phyloP scores from a whole-genome alignment of 2,113 vertebrate species.

The Anarhynchus alexandrinus region DNA sequence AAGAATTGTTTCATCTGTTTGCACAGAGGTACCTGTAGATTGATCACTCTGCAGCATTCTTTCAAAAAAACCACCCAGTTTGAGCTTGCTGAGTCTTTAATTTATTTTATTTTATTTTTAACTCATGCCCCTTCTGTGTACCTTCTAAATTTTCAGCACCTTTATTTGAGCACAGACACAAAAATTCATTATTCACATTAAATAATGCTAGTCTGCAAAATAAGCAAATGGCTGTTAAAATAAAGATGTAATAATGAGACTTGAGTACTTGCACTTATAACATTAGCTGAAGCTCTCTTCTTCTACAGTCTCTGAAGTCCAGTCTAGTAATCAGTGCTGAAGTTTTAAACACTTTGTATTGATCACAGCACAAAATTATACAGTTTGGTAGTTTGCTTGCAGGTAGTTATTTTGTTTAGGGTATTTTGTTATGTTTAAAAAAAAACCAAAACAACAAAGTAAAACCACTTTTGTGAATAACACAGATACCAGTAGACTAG shows the following conservation, averaged over 20 bases:
- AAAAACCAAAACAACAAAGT: rapidly evolving
- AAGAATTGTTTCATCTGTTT: background rate
- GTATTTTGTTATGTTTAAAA: too few species aligned
- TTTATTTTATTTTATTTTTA: background rate
- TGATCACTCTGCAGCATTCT: rapidly evolving
- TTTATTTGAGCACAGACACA: background rate
- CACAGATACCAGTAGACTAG: background rate
- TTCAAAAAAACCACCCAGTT: background rate
- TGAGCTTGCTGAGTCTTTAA: rapidly evolving
- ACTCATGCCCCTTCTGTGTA: background rate
- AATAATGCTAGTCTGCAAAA: background rate
- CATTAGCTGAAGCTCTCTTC: background rate
- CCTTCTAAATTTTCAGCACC: background rate
- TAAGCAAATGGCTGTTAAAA: background rate
- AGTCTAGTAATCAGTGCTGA: background rate
- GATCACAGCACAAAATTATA: background rate
- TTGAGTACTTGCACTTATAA: background rate
- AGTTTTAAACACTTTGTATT: background rate
- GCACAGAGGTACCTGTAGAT: background rate
- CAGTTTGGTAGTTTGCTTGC: background rate
- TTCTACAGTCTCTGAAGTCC: background rate
- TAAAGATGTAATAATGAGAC: background rate
- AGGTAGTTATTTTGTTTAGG: background rate
- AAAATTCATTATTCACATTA: background rate
- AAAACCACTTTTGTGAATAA: background rate